Percentiles rank a stretch among this genome's conserved stretches.
Evolutionary conservation across 2,888 invertebrate species (phyloP).

Genomic region (Ptychoptera contaminata): DNA sequence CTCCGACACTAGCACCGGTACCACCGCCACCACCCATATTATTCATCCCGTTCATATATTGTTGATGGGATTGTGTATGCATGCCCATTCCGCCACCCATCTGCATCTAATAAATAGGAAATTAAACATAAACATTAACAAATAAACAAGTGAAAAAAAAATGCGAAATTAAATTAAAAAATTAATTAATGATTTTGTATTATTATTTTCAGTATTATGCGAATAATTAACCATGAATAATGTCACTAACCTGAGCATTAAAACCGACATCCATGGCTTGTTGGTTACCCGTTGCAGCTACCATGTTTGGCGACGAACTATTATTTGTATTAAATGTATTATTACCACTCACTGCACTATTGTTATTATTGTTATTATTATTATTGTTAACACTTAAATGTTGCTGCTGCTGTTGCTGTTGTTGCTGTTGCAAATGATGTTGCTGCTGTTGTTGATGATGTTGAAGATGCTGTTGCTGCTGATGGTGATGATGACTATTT

Average conservation of each 20-base stretch:
- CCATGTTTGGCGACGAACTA: conserved; percentile 17
- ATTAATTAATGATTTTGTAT: not conserved
- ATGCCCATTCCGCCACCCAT: conserved; percentile 15
- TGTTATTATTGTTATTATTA: not conserved
- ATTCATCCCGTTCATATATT: conserved; percentile 21
- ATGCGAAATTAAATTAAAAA: not conserved
- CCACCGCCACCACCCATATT: conserved; percentile 29
- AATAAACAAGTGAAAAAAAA: conserved; percentile 7
- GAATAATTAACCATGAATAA: not conserved
- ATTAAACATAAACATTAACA: not conserved
- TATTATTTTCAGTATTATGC: not conserved
- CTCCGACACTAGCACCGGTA: conserved; percentile 12
- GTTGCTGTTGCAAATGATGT: conserved; percentile 9
- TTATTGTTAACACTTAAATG: conserved; percentile 9
- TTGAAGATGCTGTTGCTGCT: conserved; percentile 8
- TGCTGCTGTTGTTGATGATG: conserved; percentile 14
- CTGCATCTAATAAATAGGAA: conserved; percentile 15
- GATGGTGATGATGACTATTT: conserved; percentile 15
- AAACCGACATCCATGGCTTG: conserved; percentile 29
- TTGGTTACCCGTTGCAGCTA: conserved; percentile 27
- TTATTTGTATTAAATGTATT: conserved; percentile 7
- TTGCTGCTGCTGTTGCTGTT: not conserved
- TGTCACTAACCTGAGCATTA: conserved; percentile 26
- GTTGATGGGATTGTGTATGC: conserved; percentile 19
- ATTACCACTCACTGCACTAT: not conserved